phyloP scores from a whole-genome alignment of 2,797 vertebrate species.

The Scolopax bukidnonensis region DNA sequence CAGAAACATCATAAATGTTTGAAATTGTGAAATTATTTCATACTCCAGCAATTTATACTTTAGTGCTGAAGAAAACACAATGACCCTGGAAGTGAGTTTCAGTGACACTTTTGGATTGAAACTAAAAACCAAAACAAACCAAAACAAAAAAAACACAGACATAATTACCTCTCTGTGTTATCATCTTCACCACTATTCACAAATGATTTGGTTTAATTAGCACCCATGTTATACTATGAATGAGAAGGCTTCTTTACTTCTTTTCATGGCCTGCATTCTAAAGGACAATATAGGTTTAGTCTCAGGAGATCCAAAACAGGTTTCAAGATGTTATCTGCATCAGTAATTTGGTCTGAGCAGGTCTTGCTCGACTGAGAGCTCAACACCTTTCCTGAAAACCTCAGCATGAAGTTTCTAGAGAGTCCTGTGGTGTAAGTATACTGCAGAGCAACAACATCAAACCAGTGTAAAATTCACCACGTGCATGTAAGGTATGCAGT shows the following conservation, averaged over 20 bases:
- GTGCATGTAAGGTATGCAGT: accelerated
- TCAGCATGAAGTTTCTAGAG: neutral
- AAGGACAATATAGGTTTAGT: neutral
- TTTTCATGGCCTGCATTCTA: neutral
- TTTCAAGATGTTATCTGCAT: neutral
- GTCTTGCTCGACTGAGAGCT: neutral
- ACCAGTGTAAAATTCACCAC: neutral
- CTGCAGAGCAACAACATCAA: neutral
- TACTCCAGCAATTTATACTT: neutral
- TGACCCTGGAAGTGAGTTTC: neutral
- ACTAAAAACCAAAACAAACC: neutral
- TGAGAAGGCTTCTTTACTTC: neutral
- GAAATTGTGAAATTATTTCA: neutral
- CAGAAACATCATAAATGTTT: neutral
- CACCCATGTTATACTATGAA: neutral
- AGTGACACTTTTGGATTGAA: neutral
- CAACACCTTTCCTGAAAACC: neutral
- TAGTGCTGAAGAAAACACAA: neutral
- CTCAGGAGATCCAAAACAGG: neutral
- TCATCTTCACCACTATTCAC: neutral
- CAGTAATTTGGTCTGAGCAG: neutral
- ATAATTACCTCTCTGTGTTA: neutral
- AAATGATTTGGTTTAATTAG: neutral
- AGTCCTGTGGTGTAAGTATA: accelerated
- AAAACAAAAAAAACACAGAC: neutral